phyloP scores from a whole-genome alignment of 2,797 vertebrate species.

The Melopsittacus undulatus region DNA sequence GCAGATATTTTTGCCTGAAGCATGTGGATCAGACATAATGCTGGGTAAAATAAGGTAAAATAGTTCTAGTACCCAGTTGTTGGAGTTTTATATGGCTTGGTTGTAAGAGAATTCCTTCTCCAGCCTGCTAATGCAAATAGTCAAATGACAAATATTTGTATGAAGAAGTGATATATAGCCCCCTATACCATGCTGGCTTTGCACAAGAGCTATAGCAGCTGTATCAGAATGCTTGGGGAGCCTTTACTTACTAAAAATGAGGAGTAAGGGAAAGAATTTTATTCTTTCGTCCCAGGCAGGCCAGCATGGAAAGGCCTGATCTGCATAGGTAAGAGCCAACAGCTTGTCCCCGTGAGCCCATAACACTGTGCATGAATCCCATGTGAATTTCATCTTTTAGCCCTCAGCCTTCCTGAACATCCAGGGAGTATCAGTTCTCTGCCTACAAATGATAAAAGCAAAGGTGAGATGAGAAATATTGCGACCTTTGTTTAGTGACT shows the following conservation, averaged over 20 bases:
- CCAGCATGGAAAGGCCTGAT: neutral
- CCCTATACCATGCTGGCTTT: neutral
- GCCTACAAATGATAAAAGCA: neutral
- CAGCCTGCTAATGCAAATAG: neutral
- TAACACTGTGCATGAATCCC: neutral
- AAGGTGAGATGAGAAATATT: neutral
- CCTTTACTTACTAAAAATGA: neutral
- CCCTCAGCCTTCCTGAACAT: neutral
- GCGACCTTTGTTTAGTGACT: neutral
- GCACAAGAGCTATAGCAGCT: neutral
- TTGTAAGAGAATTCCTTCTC: neutral
- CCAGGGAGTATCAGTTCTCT: neutral
- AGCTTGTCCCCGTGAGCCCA: neutral
- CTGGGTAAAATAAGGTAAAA: slow-evolving; percentile 5
- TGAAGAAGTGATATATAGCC: neutral
- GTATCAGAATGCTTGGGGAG: neutral
- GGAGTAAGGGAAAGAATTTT: neutral
- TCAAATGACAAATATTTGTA: neutral
- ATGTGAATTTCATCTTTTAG: neutral
- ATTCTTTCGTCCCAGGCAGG: neutral
- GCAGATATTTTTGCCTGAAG: slow-evolving; percentile 39
- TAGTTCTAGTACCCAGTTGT: neutral
- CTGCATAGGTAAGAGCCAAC: neutral
- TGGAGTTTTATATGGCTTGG: neutral
- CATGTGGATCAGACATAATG: neutral